Base-by-base conservation (phyloP, 2,888 invertebrate genomes). In the Biston stratarius region DNA sequence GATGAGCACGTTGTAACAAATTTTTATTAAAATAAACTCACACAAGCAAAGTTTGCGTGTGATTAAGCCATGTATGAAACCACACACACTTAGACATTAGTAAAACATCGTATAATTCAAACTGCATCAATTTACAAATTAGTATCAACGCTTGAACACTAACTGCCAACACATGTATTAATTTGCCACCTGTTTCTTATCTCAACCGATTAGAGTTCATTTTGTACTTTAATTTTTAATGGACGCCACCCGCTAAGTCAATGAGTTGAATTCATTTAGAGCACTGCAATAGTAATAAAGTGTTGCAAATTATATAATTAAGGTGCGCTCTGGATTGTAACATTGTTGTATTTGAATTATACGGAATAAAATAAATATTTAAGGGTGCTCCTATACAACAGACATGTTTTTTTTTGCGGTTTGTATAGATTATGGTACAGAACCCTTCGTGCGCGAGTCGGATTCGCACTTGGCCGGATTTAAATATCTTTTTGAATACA, bases 261-360 rank as follows among this genome's bases (percentile, higher is more conserved):
- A 87, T 88, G 83, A 82, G 83, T 85, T 86, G 82, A 70, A 83
- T 85, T 83, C 82, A 86, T 85, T 83, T 82, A 74, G 76, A 78
- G 80, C 81, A 81, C 73, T 78, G 80, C 77, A 82, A 80, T 81
- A 83, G 89, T 89, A 90, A 91, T 69, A 90, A 83, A 64, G 60
- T 91, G 87, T 83, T 87, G 86, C 89, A 77, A 88, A 90, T 91
- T 88, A 89, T 90, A 88, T 86, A 83, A 85, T 87, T 85, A 87
- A 75, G 73, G 7, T 53, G 24, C 45, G 14, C 2, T 14, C 15
- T 47, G 42, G 11, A 11, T 42, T 42, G 12, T 42, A 42, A 42
- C 12, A 1, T 12, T 42, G 42, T 42, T 42, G 6, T 42, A 1
- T 1, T 42, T 12, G 24, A 24, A 2, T 24, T 24, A 2, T 24